phyloP scores from a whole-genome alignment of 2,113 vertebrate genomes.

The Xiphophorus couchianus region DNA sequence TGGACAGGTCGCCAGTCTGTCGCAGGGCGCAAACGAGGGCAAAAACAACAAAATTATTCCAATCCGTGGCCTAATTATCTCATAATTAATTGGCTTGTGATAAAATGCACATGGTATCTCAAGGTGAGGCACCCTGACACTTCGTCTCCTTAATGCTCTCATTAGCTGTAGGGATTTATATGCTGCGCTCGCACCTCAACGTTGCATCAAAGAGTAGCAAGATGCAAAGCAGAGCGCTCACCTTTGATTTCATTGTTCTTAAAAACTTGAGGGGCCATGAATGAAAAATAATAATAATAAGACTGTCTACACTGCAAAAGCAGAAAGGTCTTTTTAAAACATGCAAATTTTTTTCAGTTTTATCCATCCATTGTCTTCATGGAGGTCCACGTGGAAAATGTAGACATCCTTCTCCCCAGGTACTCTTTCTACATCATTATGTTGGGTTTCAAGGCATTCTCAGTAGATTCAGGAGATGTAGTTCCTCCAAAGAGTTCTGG shows the following conservation, averaged over 20 bases:
- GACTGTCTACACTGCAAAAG: background rate
- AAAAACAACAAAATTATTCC: conserved; percentile 38
- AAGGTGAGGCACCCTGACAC: conserved; percentile 63
- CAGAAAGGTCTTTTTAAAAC: background rate
- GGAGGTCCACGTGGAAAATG: too few species aligned
- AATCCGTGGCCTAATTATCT: conserved; percentile 66
- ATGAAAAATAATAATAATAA: background rate
- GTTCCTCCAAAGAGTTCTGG: too few species aligned
- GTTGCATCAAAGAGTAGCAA: conserved; percentile 7
- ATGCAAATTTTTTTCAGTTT: background rate
- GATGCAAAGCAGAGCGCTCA: conserved; percentile 21
- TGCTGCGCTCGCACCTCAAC: conserved; percentile 33
- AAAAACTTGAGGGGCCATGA: conserved; percentile 42
- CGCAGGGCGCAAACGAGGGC: conserved; percentile 25
- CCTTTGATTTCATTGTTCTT: conserved; percentile 39
- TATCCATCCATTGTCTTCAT: background rate
- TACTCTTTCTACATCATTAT: background rate
- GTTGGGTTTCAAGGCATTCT: too few species aligned
- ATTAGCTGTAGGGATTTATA: conserved; percentile 66
- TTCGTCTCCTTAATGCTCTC: conserved; percentile 62
- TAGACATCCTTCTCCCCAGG: background rate
- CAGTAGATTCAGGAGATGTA: too few species aligned
- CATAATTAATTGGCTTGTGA: conserved; percentile 63
- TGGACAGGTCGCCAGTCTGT: too few species aligned
- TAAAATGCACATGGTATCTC: conserved; percentile 56